phyloP scores from a whole-genome alignment of 2,888 invertebrate species.

The Bembecia ichneumoniformis region DNA sequence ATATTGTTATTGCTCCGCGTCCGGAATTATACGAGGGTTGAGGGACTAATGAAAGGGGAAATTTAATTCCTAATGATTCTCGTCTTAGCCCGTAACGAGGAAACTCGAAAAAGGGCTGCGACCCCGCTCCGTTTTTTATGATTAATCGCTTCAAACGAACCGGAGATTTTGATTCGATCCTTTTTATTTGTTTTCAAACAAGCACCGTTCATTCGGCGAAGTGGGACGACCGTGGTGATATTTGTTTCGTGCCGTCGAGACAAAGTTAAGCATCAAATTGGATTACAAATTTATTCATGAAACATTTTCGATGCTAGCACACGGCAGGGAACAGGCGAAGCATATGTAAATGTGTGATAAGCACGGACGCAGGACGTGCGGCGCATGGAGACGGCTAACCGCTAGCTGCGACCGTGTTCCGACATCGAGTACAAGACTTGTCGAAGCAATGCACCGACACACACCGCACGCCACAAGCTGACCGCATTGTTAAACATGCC shows the following conservation, averaged over 20 bases:
- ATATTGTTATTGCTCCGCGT: conserved; percentile 73
- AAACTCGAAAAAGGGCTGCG: conserved; percentile 68
- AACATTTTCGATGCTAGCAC: conserved; percentile 66
- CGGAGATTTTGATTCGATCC: conserved; percentile 51
- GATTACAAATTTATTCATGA: conserved; percentile 70
- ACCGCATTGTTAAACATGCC: conserved; percentile 47
- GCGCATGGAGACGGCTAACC: conserved; percentile 28
- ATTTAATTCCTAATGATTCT: conserved; percentile 74
- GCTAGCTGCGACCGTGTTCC: conserved; percentile 1
- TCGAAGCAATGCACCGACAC: conserved; percentile 5
- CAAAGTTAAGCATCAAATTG: conserved; percentile 63
- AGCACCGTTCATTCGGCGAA: conserved; percentile 37
- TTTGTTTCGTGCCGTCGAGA: conserved; percentile 39
- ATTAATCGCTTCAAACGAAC: conserved; percentile 55
- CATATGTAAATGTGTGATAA: conserved; percentile 69
- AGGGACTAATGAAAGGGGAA: conserved; percentile 74
- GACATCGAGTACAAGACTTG: conserved; percentile 6
- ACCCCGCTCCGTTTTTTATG: conserved; percentile 60
- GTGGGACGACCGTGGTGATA: conserved; percentile 24
- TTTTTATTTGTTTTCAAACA: conserved; percentile 31
- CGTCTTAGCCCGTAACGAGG: conserved; percentile 73
- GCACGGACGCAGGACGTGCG: conserved; percentile 48
- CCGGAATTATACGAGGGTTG: conserved; percentile 74
- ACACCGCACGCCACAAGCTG: conserved; percentile 18
- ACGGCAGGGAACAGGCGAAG: conserved; percentile 52